Conservation (phyloP, 2,888 invertebrate genomes). For the Orchestes rusci region DNA sequence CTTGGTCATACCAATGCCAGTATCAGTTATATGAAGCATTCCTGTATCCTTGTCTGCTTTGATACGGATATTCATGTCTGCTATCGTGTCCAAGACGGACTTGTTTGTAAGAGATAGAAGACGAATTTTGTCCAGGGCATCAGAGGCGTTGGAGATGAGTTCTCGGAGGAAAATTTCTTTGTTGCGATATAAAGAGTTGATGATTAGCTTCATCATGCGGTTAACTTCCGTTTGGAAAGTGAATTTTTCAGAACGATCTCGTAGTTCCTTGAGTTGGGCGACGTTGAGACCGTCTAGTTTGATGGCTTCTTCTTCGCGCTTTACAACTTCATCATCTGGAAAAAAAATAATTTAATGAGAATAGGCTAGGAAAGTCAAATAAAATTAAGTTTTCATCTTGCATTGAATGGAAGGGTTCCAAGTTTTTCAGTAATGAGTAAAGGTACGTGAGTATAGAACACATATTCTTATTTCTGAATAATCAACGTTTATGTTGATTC, state of each 20-base stretch:
- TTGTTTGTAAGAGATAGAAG: constrained; percentile 85
- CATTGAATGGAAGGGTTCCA: too few relatives aligned
- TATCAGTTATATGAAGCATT: constrained; percentile 88
- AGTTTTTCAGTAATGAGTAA: too few relatives aligned
- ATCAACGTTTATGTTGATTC: too few relatives aligned
- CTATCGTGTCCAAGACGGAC: constrained; percentile 65
- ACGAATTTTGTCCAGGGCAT: constrained; percentile 97
- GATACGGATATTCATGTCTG: constrained; percentile 84
- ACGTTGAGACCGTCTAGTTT: constrained; percentile 92
- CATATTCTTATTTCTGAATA: too few relatives aligned
- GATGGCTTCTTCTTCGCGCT: constrained; percentile 94
- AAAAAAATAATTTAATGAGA: constrained; percentile 9
- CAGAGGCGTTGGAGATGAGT: constrained; percentile 97
- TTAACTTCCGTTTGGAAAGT: constrained; percentile 98
- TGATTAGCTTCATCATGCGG: constrained; percentile 99
- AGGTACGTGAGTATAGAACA: too few relatives aligned
- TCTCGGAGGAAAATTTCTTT: constrained; percentile 99
- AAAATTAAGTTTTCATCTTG: too few relatives aligned
- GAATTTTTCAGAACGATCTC: constrained; percentile 81
- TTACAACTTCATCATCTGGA: constrained; percentile 79
- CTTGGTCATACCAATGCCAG: constrained; percentile 97
- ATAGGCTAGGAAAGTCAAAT: too few relatives aligned
- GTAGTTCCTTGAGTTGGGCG: constrained; percentile 85
- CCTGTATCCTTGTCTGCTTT: constrained; percentile 89
- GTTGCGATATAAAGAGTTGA: constrained; percentile 97